These are phyloP conservation scores for Noctua fimbriata DNA, from an alignment of 2,888 invertebrate species.

Conservation along the genomic window DNA sequence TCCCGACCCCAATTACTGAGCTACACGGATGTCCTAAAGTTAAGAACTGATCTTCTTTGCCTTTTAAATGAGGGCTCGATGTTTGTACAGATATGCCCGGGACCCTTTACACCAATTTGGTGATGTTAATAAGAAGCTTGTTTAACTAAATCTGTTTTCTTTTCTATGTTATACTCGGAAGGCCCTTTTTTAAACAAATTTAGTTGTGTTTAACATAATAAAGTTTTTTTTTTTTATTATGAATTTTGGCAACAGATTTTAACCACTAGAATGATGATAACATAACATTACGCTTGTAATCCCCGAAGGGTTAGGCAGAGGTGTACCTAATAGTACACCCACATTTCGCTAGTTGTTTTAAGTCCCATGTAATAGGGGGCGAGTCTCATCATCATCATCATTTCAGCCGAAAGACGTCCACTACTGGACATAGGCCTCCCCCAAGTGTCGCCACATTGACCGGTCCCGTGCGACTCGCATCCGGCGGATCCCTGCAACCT, in stretches of 20 bases:
- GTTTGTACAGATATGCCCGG: conserved; percentile 15
- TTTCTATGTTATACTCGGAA: conserved; percentile 21
- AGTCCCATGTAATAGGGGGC: too few relatives aligned
- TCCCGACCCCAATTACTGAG: conserved; percentile 20
- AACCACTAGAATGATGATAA: neutral
- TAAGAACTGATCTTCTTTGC: conserved; percentile 19
- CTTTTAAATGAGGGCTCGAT: conserved; percentile 8
- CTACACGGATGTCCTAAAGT: conserved; percentile 10
- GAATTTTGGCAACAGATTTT: neutral
- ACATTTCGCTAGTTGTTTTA: too few relatives aligned
- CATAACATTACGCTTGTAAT: too few relatives aligned
- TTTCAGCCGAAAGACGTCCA: too few relatives aligned
- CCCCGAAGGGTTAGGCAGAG: too few relatives aligned
- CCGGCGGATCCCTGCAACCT: too few relatives aligned
- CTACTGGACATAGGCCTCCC: too few relatives aligned
- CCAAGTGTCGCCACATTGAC: too few relatives aligned
- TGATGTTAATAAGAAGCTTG: conserved; percentile 25
- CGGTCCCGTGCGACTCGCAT: too few relatives aligned
- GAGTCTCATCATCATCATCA: too few relatives aligned
- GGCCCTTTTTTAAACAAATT: conserved; percentile 9
- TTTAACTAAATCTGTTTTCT: conserved; percentile 25
- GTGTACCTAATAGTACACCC: too few relatives aligned
- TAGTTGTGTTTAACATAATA: neutral
- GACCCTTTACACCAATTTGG: conserved; percentile 25
- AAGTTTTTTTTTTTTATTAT: neutral